Evolutionary conservation across 2,113 vertebrate genomes (phyloP).

Genomic region (Microcebus ravelobensis): DNA sequence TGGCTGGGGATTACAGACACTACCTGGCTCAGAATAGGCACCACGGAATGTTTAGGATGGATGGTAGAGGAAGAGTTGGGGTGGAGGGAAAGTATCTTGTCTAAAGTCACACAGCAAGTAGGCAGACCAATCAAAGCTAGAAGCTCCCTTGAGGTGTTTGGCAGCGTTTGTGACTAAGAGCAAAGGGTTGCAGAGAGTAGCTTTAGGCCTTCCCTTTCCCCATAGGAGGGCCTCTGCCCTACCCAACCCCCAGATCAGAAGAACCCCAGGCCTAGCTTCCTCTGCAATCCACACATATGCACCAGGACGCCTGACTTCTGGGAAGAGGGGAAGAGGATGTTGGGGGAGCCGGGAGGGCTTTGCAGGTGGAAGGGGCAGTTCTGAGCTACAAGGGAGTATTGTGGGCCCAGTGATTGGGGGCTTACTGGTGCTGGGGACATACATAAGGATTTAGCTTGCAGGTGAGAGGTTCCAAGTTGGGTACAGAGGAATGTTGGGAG

Average conservation of each 20-base stretch:
- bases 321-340: background rate
- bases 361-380: background rate
- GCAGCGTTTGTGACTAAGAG: background rate
- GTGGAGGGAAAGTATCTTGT: too few relatives aligned
- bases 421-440: slow-evolving; percentile 26
- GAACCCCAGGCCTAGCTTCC: background rate
- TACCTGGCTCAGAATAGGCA: background rate
- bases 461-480: slow-evolving; percentile 69
- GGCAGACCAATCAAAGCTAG: slow-evolving; percentile 3
- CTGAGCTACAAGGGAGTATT: background rate
- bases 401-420: background rate
- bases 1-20: background rate
- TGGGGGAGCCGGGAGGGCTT: background rate
- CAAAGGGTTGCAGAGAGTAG: background rate
- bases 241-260: background rate
- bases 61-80: too few relatives aligned
- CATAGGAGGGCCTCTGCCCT: background rate
- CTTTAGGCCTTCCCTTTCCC: background rate
- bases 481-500: slow-evolving; percentile 48
- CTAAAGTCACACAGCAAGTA: slow-evolving; percentile 14
- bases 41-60: background rate
- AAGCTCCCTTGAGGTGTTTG: background rate
- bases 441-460: slow-evolving; percentile 60
- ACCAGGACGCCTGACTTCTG: background rate
- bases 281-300: background rate